A percentile compares a stretch with the other conserved stretches of the same genome.
Evolutionary conservation across 2,888 invertebrate genomes (phyloP).

Genomic region (Cheilosia soror): DNA sequence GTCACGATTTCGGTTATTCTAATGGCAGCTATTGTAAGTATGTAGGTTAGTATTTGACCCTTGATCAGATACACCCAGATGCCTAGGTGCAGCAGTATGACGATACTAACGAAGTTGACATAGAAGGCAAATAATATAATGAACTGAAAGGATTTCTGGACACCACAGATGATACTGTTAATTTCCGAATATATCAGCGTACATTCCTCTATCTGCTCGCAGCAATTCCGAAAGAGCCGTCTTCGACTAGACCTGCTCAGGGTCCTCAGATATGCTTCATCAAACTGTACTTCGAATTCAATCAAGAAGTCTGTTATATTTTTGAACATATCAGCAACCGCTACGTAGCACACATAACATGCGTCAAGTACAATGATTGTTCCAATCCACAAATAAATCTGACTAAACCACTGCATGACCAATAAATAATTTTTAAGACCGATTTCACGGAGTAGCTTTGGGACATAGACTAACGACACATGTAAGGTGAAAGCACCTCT

Average conservation of each 20-base stretch:
- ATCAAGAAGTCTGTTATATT: too few species aligned
- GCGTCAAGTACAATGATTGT: too few species aligned
- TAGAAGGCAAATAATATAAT: slow-evolving; percentile 79
- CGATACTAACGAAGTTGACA: slow-evolving; percentile 78
- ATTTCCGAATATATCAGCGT: slow-evolving; percentile 77
- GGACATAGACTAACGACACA: too few species aligned
- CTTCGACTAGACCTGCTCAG: not conserved
- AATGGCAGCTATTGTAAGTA: slow-evolving; percentile 75
- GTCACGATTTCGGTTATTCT: slow-evolving; percentile 78
- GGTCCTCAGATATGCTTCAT: not conserved
- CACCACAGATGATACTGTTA: slow-evolving; percentile 76
- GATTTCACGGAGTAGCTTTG: too few species aligned
- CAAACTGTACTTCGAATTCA: too few species aligned
- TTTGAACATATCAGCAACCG: too few species aligned
- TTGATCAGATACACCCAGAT: slow-evolving; percentile 76
- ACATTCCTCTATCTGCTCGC: slow-evolving; percentile 78
- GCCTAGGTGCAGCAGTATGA: slow-evolving; percentile 78
- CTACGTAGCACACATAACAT: too few species aligned
- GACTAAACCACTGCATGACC: too few species aligned
- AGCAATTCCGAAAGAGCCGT: slow-evolving; percentile 75
- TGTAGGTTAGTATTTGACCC: slow-evolving; percentile 62
- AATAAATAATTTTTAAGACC: too few species aligned
- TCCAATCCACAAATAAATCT: too few species aligned
- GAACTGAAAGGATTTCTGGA: slow-evolving; percentile 78
- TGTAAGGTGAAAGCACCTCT: too few species aligned